These are phyloP conservation scores for Trypoxylus dichotomus DNA, from an alignment of 1,140 invertebrate genomes.

Conservation along the genomic window DNA sequence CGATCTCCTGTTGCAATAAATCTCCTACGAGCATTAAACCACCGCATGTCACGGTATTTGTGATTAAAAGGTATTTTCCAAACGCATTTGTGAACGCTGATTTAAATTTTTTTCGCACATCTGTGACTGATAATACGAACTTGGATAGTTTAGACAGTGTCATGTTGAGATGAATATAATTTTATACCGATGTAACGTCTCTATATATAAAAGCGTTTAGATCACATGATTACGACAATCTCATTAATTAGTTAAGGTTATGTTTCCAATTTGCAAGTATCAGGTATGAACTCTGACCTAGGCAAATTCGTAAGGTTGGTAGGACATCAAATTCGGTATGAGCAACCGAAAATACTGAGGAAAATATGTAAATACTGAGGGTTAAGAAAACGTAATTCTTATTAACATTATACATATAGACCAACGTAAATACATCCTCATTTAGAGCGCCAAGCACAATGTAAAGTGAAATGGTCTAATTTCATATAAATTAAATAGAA, in stretches of 20 bases:
- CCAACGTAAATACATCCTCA: no score
- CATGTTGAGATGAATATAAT: not conserved
- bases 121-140: no score
- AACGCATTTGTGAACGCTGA: slow-evolving; percentile 46
- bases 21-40: slow-evolving; percentile 70
- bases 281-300: no score
- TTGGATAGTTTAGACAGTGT: not conserved
- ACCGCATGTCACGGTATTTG: slow-evolving; percentile 69
- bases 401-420: no score
- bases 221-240: slow-evolving; percentile 12
- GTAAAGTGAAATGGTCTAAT: no score
- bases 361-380: no score
- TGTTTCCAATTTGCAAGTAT: not conserved
- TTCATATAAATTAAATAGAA: no score
- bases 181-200: not conserved
- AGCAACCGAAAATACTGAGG: no score
- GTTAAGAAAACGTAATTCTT: no score
- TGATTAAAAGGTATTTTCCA: slow-evolving; percentile 68
- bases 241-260: not conserved
- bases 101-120: not conserved
- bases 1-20: slow-evolving; percentile 65
- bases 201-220: not conserved
- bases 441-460: no score
- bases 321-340: no score
- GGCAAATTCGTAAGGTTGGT: no score